These are phyloP conservation scores for Cavia aperea DNA, from an alignment of 2,113 vertebrate genomes.

Conservation along the genomic window DNA sequence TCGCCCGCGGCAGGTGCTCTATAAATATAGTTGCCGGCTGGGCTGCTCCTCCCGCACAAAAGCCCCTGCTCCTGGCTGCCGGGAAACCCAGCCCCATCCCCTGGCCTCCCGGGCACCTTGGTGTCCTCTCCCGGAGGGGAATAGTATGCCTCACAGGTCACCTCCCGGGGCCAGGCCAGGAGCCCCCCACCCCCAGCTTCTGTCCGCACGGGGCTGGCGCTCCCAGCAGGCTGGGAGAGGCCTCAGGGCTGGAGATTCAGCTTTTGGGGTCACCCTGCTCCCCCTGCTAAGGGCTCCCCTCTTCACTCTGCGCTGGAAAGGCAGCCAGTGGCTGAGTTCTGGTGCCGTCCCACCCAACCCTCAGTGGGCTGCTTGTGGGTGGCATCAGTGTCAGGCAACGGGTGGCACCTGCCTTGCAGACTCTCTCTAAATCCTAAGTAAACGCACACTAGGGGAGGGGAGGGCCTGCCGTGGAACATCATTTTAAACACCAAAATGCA, in stretches of 20 bases:
- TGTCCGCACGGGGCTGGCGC: background rate
- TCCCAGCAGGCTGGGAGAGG: background rate
- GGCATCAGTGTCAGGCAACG: too few species aligned
- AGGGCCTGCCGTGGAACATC: background rate
- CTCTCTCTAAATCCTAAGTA: background rate
- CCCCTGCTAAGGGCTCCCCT: slow-evolving; percentile 45
- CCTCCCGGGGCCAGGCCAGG: background rate
- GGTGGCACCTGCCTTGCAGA: background rate
- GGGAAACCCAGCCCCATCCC: slow-evolving; percentile 38
- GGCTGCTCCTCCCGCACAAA: background rate
- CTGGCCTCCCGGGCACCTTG: slow-evolving; percentile 22
- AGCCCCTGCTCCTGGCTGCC: slow-evolving; percentile 55
- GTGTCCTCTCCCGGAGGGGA: slow-evolving; percentile 51
- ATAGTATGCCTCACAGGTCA: slow-evolving; percentile 49
- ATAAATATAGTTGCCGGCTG: slow-evolving; percentile 64
- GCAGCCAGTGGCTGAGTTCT: background rate
- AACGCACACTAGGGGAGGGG: background rate
- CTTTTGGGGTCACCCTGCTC: background rate
- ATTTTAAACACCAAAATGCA: background rate
- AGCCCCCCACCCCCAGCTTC: background rate
- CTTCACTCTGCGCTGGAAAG: background rate
- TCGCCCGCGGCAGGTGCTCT: slow-evolving; percentile 55
- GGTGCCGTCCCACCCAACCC: background rate
- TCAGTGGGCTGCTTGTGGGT: too few species aligned
- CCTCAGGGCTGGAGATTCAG: background rate